Percentiles rank a stretch among this genome's conserved stretches.
Conservation (phyloP, 2,797 vertebrate species). For the Graptemys geographica region DNA sequence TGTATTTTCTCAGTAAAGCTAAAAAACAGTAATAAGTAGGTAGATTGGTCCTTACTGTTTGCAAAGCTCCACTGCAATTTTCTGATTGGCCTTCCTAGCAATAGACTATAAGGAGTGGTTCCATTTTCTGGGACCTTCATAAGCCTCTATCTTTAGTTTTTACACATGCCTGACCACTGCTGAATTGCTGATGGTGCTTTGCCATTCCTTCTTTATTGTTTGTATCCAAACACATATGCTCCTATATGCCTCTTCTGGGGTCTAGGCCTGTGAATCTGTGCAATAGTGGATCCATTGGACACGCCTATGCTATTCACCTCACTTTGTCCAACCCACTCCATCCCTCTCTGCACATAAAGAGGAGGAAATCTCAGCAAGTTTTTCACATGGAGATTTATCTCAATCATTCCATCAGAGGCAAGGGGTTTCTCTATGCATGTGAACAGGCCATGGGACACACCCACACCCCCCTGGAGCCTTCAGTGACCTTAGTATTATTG, state of each 20-base stretch:
- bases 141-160: background rate
- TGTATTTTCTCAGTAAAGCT: background rate
- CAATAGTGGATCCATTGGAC: background rate
- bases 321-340: background rate
- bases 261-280: background rate
- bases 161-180: background rate
- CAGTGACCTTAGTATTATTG: background rate
- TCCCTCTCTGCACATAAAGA: background rate
- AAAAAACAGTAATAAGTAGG: background rate
- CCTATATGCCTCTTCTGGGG: background rate
- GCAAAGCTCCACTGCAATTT: background rate
- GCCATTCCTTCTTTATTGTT: background rate
- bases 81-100: background rate
- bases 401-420: background rate
- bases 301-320: background rate
- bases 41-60: background rate
- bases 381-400: background rate
- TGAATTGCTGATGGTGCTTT: background rate
- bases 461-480: background rate
- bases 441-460: background rate
- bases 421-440: background rate
- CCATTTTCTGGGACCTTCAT: background rate
- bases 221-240: rapidly evolving
- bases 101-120: background rate
- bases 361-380: background rate